Base-by-base conservation (phyloP, 2,888 invertebrate genomes). In the Heteropelma amictum region DNA sequence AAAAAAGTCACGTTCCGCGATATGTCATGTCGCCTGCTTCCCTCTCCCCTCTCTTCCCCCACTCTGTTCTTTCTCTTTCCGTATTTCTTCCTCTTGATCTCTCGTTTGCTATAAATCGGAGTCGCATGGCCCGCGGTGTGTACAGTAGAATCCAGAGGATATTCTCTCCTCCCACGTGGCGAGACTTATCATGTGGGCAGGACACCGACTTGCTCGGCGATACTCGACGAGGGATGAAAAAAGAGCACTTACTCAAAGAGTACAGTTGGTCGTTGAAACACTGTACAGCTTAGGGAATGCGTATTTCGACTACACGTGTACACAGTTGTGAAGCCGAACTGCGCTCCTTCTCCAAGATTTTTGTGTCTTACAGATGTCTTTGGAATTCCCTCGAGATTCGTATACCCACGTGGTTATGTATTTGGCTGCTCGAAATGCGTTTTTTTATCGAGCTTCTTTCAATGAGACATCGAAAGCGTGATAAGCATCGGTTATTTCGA, bases 121-220 rank as follows among this genome's bases (percentile, higher is more conserved):
- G 69, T 63, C 58, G 42, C 42, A 56, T 61, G 67, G 78, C 77
- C 72, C 33, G 71, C 60, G 74, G 76, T 76, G 45, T 54, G 33
- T 54, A 54, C 28, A 51, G 51, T 56, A 65, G 64, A 51, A 61
- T 53, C 58, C 40, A 47, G 64, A 61, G 54, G 67, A 56, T 70
- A 54, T 60, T 54, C 58, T 75, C 71, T 77, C 77, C 76, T 76
- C 79, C 79, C 79, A 79, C 79, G 79, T 77, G 79, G 70, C 70
- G 12, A 21, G 56, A 56, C 72, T n/a, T 68, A 76, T 68, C 76
- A 78, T 80, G 84, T 83, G 83, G 82, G 84, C 80, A 79, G 51
- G 81, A 83, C 82, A 83, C 82, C 79, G 78, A 78, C 83, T 81
- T 81, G 84, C 84, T 82, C 82, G 82, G 84, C 85, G 80, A 80